These are phyloP conservation scores for Desoria tigrina DNA, from an alignment of 2,888 invertebrate genomes.

Conservation along the genomic window DNA sequence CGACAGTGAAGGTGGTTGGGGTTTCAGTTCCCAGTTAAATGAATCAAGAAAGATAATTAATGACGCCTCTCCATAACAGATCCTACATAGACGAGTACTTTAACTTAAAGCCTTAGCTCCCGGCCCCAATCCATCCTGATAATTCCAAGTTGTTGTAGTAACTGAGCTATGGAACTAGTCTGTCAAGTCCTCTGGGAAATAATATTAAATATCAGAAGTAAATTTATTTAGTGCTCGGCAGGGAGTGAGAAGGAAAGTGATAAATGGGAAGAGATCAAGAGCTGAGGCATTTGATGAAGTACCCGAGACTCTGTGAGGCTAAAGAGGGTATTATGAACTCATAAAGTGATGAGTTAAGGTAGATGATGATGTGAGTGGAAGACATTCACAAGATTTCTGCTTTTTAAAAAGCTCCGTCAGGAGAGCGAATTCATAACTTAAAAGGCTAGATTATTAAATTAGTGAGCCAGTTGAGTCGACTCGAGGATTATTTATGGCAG, in stretches of 20 bases:
- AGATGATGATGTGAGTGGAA: slow-evolving; percentile 15
- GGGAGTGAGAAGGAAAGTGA: slow-evolving; percentile 25
- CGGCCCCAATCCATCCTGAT: too few species aligned
- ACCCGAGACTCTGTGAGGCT: slow-evolving; percentile 19
- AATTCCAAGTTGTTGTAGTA: too few species aligned
- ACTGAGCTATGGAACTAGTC: too few species aligned
- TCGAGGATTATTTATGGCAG: slow-evolving; percentile 9
- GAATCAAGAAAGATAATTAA: too few species aligned
- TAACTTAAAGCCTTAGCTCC: too few species aligned
- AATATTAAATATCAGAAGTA: too few species aligned
- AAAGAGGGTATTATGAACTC: slow-evolving; percentile 13
- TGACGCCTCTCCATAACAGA: too few species aligned
- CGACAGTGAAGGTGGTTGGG: too few species aligned
- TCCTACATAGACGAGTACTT: too few species aligned
- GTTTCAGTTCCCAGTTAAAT: too few species aligned
- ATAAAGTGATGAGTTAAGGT: slow-evolving; percentile 28
- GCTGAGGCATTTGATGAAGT: slow-evolving; percentile 37
- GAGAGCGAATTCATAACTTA: slow-evolving; percentile 21
- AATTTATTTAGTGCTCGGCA: slow-evolving; percentile 3
- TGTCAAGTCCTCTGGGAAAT: too few species aligned
- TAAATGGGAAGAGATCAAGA: slow-evolving; percentile 42
- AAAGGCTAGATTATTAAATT: slow-evolving; percentile 16
- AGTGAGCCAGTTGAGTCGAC: slow-evolving; percentile 3
- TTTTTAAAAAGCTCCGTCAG: slow-evolving; percentile 8
- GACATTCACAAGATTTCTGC: slow-evolving; percentile 16